Percentiles rank a stretch among this genome's conserved stretches.
phyloP scores from a whole-genome alignment of 2,113 vertebrate species.

The Gopherus flavomarginatus region DNA sequence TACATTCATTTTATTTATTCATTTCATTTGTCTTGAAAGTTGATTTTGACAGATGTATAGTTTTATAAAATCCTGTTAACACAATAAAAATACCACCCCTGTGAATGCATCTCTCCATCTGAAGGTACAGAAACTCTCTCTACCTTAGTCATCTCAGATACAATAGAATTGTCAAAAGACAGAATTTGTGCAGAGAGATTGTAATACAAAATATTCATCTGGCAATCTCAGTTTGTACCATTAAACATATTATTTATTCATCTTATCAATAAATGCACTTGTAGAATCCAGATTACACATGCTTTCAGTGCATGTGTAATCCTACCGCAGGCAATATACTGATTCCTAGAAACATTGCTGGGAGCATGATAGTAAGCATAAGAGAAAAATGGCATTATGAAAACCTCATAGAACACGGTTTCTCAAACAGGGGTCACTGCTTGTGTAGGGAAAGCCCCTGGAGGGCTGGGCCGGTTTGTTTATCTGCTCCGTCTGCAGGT shows the following conservation, averaged over 20 bases:
- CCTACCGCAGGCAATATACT: neutral
- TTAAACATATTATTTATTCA: neutral
- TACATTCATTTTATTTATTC: neutral
- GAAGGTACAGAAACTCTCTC: neutral
- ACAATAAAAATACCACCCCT: neutral
- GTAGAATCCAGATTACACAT: neutral
- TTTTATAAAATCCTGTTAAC: neutral
- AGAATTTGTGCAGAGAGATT: neutral
- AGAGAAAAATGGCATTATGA: neutral
- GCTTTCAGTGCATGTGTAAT: neutral
- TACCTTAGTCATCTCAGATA: neutral
- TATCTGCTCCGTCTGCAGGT: no score
- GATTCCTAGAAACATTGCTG: fast-evolving
- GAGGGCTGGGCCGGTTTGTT: no score
- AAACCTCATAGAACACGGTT: neutral
- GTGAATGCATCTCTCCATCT: neutral
- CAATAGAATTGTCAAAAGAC: neutral
- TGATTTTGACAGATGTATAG: neutral
- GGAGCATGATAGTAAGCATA: fast-evolving
- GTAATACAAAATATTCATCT: neutral
- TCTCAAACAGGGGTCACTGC: no score
- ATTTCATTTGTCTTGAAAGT: neutral
- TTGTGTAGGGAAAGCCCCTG: no score
- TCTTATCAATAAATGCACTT: neutral
- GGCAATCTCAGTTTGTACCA: neutral